Evolutionary conservation across 2,888 invertebrate genomes (phyloP).

Genomic region (Biston betularia): DNA sequence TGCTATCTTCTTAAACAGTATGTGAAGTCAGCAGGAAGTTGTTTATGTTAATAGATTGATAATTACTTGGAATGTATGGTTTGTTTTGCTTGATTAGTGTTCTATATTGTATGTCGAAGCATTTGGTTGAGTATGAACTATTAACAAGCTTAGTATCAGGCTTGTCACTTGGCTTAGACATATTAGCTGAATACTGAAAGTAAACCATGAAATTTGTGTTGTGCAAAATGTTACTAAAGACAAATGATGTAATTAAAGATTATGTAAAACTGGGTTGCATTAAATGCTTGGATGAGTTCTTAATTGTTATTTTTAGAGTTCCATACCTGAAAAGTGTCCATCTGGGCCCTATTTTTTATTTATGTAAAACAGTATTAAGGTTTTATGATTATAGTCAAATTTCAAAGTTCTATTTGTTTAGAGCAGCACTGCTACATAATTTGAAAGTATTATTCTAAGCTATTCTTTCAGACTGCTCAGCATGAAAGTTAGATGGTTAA

Average conservation of each 20-base stretch:
- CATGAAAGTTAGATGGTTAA: neutral
- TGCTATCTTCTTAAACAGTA: slow-evolving; percentile 16
- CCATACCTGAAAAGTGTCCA: too few relatives aligned
- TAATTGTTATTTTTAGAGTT: neutral
- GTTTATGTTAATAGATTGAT: slow-evolving; percentile 42
- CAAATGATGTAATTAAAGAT: slow-evolving; percentile 34
- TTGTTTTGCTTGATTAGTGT: slow-evolving; percentile 27
- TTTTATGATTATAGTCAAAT: too few relatives aligned
- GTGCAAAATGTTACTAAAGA: slow-evolving; percentile 15
- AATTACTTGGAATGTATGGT: slow-evolving; percentile 35
- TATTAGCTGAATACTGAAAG: slow-evolving; percentile 11
- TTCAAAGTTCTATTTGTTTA: neutral
- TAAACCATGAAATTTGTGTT: slow-evolving; percentile 8
- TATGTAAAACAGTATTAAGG: too few relatives aligned
- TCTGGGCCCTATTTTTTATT: too few relatives aligned
- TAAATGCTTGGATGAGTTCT: slow-evolving; percentile 28
- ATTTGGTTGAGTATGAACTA: neutral
- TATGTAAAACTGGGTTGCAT: slow-evolving; percentile 33
- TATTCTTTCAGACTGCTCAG: neutral
- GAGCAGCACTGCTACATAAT: neutral
- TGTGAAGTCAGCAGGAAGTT: slow-evolving; percentile 43
- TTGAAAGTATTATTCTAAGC: neutral
- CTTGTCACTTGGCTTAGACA: neutral
- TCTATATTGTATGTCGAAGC: neutral
- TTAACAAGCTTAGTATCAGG: too few relatives aligned